A percentile compares a stretch with the other conserved stretches of the same genome.
These are phyloP conservation scores for Trichonephila inaurata DNA, from an alignment of 1,140 invertebrate species.

Conservation along the genomic window DNA sequence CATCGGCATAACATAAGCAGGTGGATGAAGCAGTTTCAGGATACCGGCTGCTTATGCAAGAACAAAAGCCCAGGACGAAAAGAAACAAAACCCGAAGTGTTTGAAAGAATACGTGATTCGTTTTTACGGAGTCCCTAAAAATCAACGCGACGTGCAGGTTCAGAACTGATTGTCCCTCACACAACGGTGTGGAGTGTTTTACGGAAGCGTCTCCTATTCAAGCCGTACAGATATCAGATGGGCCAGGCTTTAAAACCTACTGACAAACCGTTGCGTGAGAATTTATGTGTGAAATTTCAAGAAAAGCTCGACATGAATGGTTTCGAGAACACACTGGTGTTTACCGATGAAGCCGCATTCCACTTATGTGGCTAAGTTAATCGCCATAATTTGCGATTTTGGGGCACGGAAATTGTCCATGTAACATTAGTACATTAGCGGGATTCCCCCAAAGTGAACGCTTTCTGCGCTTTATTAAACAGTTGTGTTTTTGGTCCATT, in stretches of 20 bases:
- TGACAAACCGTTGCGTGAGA: slow-evolving; percentile 27
- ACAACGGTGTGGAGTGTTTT: not conserved
- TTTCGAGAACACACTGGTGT: slow-evolving; percentile 47
- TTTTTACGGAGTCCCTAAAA: not conserved
- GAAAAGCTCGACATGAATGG: not conserved
- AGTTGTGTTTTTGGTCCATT: slow-evolving; percentile 46
- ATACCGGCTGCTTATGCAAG: slow-evolving; percentile 29
- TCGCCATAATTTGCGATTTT: slow-evolving; percentile 34
- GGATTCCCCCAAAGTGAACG: slow-evolving; percentile 60
- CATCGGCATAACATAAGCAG: slow-evolving; percentile 4
- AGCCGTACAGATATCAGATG: not conserved
- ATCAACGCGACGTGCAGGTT: not conserved
- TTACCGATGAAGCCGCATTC: slow-evolving; percentile 62
- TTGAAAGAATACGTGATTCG: not conserved
- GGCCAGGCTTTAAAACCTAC: slow-evolving; percentile 5
- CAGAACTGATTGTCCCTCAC: no score
- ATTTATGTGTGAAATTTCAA: slow-evolving; percentile 40
- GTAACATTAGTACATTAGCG: slow-evolving; percentile 32
- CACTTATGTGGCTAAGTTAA: slow-evolving; percentile 57
- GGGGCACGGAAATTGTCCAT: slow-evolving; percentile 55
- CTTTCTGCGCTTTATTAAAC: slow-evolving; percentile 54
- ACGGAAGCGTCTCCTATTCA: not conserved
- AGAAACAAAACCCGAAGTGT: not conserved
- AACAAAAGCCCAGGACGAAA: not conserved
- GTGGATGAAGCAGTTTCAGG: slow-evolving; percentile 40